Evolutionary conservation across 2,888 invertebrate genomes (phyloP).

Genomic region (Drosophila buzzatii): DNA sequence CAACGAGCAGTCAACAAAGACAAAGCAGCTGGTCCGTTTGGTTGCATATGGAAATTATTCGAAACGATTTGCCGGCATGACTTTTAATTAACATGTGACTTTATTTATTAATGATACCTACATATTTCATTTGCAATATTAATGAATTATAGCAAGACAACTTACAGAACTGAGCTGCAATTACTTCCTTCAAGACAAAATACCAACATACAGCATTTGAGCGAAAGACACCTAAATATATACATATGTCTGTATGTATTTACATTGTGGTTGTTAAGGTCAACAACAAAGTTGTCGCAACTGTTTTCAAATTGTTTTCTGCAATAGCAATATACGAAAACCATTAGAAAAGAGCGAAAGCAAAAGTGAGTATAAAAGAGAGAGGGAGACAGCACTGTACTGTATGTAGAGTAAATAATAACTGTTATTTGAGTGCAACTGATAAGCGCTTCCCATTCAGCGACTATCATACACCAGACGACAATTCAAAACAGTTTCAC

Average conservation of each 20-base stretch:
- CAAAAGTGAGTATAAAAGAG: not conserved
- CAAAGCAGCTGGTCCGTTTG: constrained; percentile 48
- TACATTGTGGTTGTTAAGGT: constrained; percentile 61
- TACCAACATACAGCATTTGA: not conserved
- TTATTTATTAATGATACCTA: constrained; percentile 47
- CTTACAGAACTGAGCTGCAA: constrained; percentile 35
- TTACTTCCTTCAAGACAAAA: constrained; percentile 57
- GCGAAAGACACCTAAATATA: not conserved
- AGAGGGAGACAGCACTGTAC: constrained; percentile 27
- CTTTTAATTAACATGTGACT: constrained; percentile 74
- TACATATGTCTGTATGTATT: constrained; percentile 27
- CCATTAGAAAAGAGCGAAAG: not conserved
- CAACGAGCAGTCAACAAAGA: constrained; percentile 43
- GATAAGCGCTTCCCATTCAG: constrained; percentile 41
- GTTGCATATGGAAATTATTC: constrained; percentile 55
- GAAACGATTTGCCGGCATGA: constrained; percentile 57
- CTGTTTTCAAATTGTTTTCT: constrained; percentile 41
- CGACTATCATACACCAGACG: not conserved
- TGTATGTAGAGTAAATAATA: constrained; percentile 48
- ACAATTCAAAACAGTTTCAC: constrained; percentile 18
- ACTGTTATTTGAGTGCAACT: constrained; percentile 35
- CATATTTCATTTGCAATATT: constrained; percentile 32
- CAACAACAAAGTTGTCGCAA: constrained; percentile 62
- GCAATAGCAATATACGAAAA: constrained; percentile 26
- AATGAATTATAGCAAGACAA: constrained; percentile 41